Evolutionary conservation across 1,140 invertebrate genomes (phyloP).

Genomic region (Drosophila bocki): DNA sequence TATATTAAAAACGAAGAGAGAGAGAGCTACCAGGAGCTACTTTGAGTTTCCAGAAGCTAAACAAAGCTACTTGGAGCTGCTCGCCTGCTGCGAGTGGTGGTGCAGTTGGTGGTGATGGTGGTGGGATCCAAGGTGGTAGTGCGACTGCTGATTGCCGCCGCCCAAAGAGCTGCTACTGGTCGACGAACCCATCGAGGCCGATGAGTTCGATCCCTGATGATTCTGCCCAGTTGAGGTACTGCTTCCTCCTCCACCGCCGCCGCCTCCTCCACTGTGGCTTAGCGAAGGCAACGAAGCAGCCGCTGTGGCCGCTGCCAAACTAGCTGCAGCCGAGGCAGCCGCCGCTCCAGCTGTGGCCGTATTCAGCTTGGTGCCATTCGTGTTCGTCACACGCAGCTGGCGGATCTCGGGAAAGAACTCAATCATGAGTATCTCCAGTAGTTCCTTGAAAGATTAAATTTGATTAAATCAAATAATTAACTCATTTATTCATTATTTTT

Average conservation of each 20-base stretch:
- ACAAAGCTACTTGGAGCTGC: slow-evolving; percentile 53
- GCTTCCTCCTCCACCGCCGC: slow-evolving; percentile 20
- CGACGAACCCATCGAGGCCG: slow-evolving; percentile 13
- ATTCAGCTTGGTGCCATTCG: slow-evolving; percentile 59
- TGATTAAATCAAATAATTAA: neutral
- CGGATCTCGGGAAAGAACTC: slow-evolving; percentile 91
- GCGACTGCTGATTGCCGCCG: slow-evolving; percentile 35
- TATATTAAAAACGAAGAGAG: slow-evolving; percentile 5
- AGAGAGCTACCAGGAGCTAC: neutral
- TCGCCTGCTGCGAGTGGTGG: slow-evolving; percentile 26
- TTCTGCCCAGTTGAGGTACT: slow-evolving; percentile 10
- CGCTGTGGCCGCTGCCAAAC: slow-evolving; percentile 57
- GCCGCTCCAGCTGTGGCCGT: slow-evolving; percentile 69
- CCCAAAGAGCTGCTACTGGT: slow-evolving; percentile 8
- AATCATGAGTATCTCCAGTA: slow-evolving; percentile 90
- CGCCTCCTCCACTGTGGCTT: slow-evolving; percentile 29
- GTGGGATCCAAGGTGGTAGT: slow-evolving; percentile 45
- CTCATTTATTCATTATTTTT: too few species aligned
- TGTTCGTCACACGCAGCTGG: slow-evolving; percentile 69
- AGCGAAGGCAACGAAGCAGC: slow-evolving; percentile 56
- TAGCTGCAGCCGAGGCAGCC: slow-evolving; percentile 59
- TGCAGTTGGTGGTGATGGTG: slow-evolving; percentile 22
- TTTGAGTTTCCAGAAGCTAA: neutral
- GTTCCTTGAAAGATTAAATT: slow-evolving; percentile 88
- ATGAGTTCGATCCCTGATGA: slow-evolving; percentile 16